Evolutionary conservation across 1,140 invertebrate species (phyloP).

Genomic region (Kradibia gibbosae): DNA sequence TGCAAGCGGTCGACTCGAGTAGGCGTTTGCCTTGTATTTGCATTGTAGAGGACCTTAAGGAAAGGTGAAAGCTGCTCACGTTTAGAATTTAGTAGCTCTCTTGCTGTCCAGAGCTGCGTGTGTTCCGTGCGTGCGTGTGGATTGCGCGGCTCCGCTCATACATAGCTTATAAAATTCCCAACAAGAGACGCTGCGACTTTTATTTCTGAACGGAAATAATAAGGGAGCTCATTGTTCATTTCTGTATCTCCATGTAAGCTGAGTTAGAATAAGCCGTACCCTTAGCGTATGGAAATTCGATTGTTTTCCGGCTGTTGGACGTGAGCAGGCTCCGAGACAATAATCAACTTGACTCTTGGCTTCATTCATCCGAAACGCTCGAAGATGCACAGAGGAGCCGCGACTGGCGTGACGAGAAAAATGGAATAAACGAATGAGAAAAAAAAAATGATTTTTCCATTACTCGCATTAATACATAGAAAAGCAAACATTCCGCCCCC

Average conservation of each 20-base stretch:
- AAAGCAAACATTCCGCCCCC: constrained; percentile 31
- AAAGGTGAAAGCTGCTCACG: neutral
- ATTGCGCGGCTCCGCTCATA: neutral
- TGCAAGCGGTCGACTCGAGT: neutral
- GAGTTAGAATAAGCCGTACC: constrained; percentile 13
- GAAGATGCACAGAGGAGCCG: neutral
- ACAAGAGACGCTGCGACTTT: neutral
- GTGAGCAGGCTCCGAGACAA: neutral
- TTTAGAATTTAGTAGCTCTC: neutral
- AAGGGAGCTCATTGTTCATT: constrained; percentile 41
- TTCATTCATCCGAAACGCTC: constrained; percentile 32
- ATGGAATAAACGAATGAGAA: neutral
- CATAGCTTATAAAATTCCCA: neutral
- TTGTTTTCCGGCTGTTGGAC: constrained; percentile 40
- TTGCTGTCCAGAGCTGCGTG: no score
- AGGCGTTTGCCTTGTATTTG: constrained; percentile 12
- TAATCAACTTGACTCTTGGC: constrained; percentile 17
- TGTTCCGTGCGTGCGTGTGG: no score
- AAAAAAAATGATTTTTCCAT: constrained; percentile 17
- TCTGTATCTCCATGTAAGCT: constrained; percentile 7
- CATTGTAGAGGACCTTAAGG: neutral
- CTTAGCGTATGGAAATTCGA: constrained; percentile 49
- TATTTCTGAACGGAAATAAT: constrained; percentile 27
- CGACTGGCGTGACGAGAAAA: neutral
- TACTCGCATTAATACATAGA: constrained; percentile 43